These are phyloP conservation scores for Wiebesia pumilae DNA, from an alignment of 1,140 invertebrate genomes.

Conservation along the genomic window DNA sequence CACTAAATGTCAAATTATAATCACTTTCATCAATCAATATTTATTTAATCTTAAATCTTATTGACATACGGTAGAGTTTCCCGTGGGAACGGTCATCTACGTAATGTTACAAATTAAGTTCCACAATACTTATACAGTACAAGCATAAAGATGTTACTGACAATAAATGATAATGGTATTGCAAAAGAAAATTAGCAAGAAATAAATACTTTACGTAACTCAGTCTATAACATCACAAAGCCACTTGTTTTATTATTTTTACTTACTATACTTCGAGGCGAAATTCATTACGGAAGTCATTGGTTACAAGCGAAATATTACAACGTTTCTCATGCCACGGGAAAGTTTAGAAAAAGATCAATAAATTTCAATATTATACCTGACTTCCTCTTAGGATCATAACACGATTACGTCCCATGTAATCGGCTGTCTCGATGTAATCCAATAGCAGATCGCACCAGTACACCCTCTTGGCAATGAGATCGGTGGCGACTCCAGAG, in stretches of 20 bases:
- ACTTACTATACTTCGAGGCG: background rate
- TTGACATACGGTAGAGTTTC: background rate
- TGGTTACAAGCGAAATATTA: background rate
- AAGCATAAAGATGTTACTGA: background rate
- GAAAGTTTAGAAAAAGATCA: background rate
- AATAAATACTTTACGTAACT: background rate
- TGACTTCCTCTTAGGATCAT: slow-evolving; percentile 83
- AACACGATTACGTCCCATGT: slow-evolving; percentile 88
- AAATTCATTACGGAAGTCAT: background rate
- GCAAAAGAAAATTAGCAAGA: background rate
- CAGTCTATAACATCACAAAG: background rate
- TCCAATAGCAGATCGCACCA: slow-evolving; percentile 97
- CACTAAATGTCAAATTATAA: background rate
- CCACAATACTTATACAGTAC: background rate
- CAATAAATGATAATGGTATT: background rate
- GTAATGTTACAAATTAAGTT: background rate
- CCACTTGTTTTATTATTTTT: background rate
- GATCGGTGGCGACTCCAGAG: slow-evolving; percentile 89
- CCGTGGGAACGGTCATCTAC: background rate
- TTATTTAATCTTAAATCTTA: background rate
- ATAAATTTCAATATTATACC: background rate
- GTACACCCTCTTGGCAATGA: slow-evolving; percentile 91
- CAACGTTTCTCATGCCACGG: background rate
- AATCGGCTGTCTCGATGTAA: slow-evolving; percentile 98
- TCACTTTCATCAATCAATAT: background rate